phyloP scores from a whole-genome alignment of 2,113 vertebrate genomes.

The Aptenodytes patagonicus region DNA sequence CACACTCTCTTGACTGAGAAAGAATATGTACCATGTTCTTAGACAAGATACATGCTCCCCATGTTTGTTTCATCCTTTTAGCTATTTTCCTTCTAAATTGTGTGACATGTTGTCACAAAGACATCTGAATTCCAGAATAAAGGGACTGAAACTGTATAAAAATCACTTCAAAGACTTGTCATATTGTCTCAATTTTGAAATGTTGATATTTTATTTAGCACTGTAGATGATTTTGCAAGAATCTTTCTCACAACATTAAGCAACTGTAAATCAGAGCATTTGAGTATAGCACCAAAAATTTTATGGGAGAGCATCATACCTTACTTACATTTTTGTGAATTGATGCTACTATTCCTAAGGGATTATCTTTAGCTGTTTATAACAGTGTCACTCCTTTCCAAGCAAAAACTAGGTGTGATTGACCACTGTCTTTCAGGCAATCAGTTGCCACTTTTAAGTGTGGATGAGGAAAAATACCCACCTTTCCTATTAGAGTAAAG shows the following conservation, averaged over 20 bases:
- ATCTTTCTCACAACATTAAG: neutral
- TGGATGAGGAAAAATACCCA: neutral
- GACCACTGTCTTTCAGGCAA: neutral
- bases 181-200: neutral
- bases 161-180: neutral
- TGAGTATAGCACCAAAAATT: neutral
- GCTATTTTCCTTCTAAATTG: neutral
- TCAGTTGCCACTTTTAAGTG: neutral
- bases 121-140: neutral
- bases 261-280: neutral
- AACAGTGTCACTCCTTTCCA: neutral
- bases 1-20: neutral
- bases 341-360: neutral
- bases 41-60: neutral
- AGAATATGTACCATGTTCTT: neutral
- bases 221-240: neutral
- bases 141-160: neutral
- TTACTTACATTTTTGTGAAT: neutral
- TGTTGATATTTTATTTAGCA: neutral
- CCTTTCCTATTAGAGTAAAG: neutral
- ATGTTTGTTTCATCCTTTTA: neutral
- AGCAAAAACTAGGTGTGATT: neutral
- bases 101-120: neutral
- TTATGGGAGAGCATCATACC: neutral
- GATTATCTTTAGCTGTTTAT: neutral